Evolutionary conservation across 2,797 vertebrate species (phyloP).

Genomic region (Microchirus variegatus): DNA sequence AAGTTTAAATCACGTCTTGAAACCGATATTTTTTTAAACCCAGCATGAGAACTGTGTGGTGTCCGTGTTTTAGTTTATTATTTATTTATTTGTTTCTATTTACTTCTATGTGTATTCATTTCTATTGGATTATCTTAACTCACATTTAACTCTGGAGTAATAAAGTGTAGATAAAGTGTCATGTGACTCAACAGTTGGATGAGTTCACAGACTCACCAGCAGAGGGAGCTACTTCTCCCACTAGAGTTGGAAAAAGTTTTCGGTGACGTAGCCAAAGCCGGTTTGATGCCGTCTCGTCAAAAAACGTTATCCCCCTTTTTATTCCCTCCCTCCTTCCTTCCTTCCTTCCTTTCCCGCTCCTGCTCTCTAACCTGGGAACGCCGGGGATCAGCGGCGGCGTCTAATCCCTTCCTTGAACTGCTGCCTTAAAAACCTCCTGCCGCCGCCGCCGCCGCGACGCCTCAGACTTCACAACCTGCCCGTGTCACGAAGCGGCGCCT

Average conservation of each 20-base stretch:
- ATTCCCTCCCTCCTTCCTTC: background rate
- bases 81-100: too few species aligned
- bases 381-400: constrained; percentile 37
- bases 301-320: constrained; percentile 30
- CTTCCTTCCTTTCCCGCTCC: background rate
- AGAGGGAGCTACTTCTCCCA: constrained; percentile 59
- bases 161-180: too few species aligned
- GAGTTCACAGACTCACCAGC: constrained; percentile 31
- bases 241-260: constrained; percentile 27
- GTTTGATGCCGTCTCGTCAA: constrained; percentile 39
- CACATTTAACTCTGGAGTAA: too few species aligned
- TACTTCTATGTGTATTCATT: too few species aligned
- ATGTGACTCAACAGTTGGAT: too few species aligned
- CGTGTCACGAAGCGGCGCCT: constrained; percentile 44
- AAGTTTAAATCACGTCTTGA: too few species aligned
- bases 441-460: constrained; percentile 46
- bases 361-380: constrained; percentile 42
- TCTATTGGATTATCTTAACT: too few species aligned
- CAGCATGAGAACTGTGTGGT: too few species aligned
- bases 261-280: background rate
- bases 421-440: constrained; percentile 62
- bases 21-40: too few species aligned
- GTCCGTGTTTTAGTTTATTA: too few species aligned
- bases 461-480: constrained; percentile 65
- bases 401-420: constrained; percentile 58